Percentiles rank a stretch among this genome's conserved stretches.
Conservation (phyloP, 1,140 invertebrate species). For the Heliconius congener region DNA sequence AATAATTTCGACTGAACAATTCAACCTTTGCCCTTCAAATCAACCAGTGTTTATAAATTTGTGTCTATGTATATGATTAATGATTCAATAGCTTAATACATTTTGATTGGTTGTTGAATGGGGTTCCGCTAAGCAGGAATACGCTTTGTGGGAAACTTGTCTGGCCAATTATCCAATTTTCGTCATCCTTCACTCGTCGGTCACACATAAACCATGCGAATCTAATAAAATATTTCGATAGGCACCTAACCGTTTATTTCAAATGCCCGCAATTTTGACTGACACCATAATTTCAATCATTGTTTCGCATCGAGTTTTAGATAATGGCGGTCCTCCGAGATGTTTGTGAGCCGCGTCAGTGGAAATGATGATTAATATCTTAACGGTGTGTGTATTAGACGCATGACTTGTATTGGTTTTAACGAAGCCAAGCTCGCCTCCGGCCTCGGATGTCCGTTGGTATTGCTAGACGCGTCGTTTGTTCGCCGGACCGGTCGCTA, state of each 20-base stretch:
- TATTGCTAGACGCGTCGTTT: slow-evolving; percentile 55
- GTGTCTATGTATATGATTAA: slow-evolving; percentile 45
- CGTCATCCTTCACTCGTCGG: slow-evolving; percentile 44
- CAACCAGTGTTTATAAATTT: slow-evolving; percentile 49
- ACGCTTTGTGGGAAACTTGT: slow-evolving; percentile 51
- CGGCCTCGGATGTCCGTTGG: slow-evolving; percentile 54
- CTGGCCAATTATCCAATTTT: slow-evolving; percentile 65
- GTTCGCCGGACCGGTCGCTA: slow-evolving; percentile 61
- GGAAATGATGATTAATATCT: slow-evolving; percentile 78
- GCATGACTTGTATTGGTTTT: slow-evolving; percentile 42
- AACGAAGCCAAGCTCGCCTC: slow-evolving; percentile 38
- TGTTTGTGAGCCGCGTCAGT: slow-evolving; percentile 72
- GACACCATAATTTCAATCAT: slow-evolving; percentile 57
- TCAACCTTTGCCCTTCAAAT: slow-evolving; percentile 44
- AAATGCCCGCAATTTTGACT: slow-evolving; percentile 52
- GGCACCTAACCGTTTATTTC: slow-evolving; percentile 40
- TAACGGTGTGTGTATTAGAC: slow-evolving; percentile 59
- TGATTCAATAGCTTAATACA: slow-evolving; percentile 45
- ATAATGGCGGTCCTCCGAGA: slow-evolving; percentile 73
- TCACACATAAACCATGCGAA: slow-evolving; percentile 42
- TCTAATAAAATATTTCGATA: slow-evolving; percentile 52
- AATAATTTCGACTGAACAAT: slow-evolving; percentile 7
- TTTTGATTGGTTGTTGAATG: slow-evolving; percentile 49
- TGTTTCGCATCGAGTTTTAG: slow-evolving; percentile 57
- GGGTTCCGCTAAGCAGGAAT: slow-evolving; percentile 40